A percentile compares a stretch with the other conserved stretches of the same genome.
Evolutionary conservation across 2,797 vertebrate species (phyloP).

Genomic region (Phoebastria nigripes): DNA sequence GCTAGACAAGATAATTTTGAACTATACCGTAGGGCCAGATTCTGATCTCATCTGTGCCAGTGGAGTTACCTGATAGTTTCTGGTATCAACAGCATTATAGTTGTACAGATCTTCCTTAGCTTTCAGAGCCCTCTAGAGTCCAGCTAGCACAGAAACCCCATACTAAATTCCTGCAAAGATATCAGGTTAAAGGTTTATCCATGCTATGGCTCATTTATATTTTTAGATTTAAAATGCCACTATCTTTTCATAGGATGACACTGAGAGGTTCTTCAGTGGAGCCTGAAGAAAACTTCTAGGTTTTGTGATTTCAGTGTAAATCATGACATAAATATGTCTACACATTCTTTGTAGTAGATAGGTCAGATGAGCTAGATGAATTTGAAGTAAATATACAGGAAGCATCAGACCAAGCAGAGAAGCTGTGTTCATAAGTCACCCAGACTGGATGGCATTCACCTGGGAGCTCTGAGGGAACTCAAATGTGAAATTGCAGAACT

Average conservation of each 20-base stretch:
- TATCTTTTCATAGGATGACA: not conserved
- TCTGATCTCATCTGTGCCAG: not conserved
- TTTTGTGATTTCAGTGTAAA: conserved; percentile 16
- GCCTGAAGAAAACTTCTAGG: not conserved
- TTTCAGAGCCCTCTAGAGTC: not conserved
- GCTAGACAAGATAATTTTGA: not conserved
- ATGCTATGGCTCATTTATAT: not conserved
- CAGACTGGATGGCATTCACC: not conserved
- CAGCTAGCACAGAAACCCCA: not conserved
- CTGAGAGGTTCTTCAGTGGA: not conserved
- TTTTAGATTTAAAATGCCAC: conserved; percentile 11
- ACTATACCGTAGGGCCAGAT: not conserved
- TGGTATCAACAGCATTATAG: not conserved
- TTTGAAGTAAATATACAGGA: conserved; percentile 35
- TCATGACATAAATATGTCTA: conserved; percentile 33
- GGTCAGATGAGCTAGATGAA: not conserved
- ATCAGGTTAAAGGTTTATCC: not conserved
- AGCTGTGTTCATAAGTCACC: conserved; percentile 24
- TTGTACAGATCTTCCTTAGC: not conserved
- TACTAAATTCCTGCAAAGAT: not conserved
- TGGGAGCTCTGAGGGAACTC: conserved; percentile 6
- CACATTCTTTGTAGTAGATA: not conserved
- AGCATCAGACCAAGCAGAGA: conserved; percentile 18
- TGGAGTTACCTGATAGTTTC: not conserved
- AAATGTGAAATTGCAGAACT: conserved; percentile 35